phyloP scores from a whole-genome alignment of 2,797 vertebrate species.

The Euphonia xanthogaster region DNA sequence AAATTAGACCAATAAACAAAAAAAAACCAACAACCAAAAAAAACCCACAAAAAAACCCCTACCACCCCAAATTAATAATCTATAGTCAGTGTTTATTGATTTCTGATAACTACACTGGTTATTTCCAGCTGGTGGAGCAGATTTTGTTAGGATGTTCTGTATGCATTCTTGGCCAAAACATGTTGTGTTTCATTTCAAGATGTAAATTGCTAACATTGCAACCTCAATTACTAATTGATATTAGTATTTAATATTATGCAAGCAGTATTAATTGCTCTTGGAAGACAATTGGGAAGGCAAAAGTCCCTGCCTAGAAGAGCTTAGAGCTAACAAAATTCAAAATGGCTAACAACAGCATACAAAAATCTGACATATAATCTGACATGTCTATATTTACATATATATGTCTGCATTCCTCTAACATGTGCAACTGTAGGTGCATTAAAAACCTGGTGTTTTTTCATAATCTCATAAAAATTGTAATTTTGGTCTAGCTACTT shows the following conservation, averaged over 20 bases:
- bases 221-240: neutral
- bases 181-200: neutral
- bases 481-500: neutral
- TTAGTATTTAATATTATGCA: neutral
- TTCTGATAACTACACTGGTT: neutral
- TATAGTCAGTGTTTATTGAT: neutral
- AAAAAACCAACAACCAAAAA: neutral
- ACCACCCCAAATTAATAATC: neutral
- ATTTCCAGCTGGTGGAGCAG: neutral
- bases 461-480: neutral
- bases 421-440: rapidly evolving
- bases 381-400: neutral
- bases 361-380: neutral
- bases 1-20: neutral
- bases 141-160: neutral
- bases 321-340: neutral
- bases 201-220: neutral
- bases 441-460: neutral
- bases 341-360: neutral
- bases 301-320: neutral
- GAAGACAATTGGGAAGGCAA: neutral
- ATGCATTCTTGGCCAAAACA: neutral
- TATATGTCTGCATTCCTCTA: neutral
- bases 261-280: neutral
- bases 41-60: neutral